Evolutionary conservation across 2,113 vertebrate species (phyloP), one percentile per base, ranked within the genome.

Genomic region (Pteruthius melanotis): DNA sequence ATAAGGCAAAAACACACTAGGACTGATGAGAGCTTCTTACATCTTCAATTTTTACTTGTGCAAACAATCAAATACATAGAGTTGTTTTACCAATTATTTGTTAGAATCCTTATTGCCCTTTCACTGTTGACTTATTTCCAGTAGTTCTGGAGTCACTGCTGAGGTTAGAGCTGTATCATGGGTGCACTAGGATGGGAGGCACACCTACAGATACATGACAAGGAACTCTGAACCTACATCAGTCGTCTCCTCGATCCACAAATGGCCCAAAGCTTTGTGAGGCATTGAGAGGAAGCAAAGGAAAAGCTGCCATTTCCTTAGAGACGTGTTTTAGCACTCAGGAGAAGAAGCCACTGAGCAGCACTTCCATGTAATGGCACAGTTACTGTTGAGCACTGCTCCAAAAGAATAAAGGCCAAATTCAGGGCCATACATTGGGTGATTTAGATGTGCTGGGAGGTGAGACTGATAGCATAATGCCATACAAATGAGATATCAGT

Each of bases 311-410:
- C 6, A 9, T 61, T 52, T 47, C 35, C 40, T 52, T 18, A 6
- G 31, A 61, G 8, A 12, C 10, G 20, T 13, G 15, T 21, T 76
- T 64, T 24, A 68, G 17, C 49, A 22, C 49, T 80, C 10, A 24
- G 70, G 22, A 64, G 66, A 57, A 52, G 37, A 71, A 63, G 14
- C 22, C 11, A 31, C 21, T 47, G 66, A 53, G 45, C 2, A 4
- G 22, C 10, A 50, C 12, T 42, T 17, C 33, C 17, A 5, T 11
- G 20, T 50, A 37, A 69, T 11, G n/a, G 8, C 26, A 15, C 8
- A 0, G 27, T 23, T 84, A 35, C n/a, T 0, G 1, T 13, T 3
- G 4, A 90, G 30, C 17, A 6, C 76, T 11, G 15, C 63, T 81
- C 30, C 22, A 20, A 49, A 78, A 42, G 50, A 75, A 33, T 80